These are phyloP conservation scores for Palythoa heliodiscus DNA, from an alignment of 92 coral and sea anemone genomes.

Conservation along the genomic window DNA sequence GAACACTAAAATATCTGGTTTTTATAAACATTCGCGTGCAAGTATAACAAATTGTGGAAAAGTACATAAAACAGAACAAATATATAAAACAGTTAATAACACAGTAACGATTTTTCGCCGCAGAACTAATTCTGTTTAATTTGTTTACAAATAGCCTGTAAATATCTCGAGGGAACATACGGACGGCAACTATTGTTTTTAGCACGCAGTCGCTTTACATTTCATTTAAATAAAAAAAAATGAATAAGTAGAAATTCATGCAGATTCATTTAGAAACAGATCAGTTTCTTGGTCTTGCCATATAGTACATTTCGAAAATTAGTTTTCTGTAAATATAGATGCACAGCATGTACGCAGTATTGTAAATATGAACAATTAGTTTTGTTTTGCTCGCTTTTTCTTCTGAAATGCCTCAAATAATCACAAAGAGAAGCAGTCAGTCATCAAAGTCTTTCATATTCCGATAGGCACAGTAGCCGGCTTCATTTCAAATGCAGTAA, in stretches of 20 bases:
- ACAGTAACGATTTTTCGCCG: not conserved
- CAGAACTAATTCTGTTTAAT: not conserved
- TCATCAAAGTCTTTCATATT: not conserved
- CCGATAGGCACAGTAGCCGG: not conserved
- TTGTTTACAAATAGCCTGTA: not conserved
- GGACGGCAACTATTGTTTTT: not conserved
- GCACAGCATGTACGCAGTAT: too few relatives aligned
- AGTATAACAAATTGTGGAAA: not conserved
- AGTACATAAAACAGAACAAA: not conserved
- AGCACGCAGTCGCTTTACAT: not conserved
- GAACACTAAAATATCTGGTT: too few relatives aligned
- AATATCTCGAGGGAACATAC: slow-evolving; percentile 9
- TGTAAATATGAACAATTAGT: too few relatives aligned
- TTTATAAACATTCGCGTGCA: not conserved
- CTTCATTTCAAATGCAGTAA: not conserved
- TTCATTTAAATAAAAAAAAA: not conserved
- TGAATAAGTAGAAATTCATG: not conserved
- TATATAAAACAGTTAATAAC: not conserved
- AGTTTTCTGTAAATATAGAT: too few relatives aligned
- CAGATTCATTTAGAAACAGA: too few relatives aligned
- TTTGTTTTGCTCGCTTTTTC: too few relatives aligned
- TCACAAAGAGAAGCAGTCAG: too few relatives aligned
- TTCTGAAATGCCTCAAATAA: not conserved
- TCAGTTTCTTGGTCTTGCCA: too few relatives aligned
- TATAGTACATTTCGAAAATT: too few relatives aligned